Percentiles rank a stretch among this genome's conserved stretches.
Conservation (phyloP, 2,797 vertebrate genomes). For the Pogonophryne albipinna region DNA sequence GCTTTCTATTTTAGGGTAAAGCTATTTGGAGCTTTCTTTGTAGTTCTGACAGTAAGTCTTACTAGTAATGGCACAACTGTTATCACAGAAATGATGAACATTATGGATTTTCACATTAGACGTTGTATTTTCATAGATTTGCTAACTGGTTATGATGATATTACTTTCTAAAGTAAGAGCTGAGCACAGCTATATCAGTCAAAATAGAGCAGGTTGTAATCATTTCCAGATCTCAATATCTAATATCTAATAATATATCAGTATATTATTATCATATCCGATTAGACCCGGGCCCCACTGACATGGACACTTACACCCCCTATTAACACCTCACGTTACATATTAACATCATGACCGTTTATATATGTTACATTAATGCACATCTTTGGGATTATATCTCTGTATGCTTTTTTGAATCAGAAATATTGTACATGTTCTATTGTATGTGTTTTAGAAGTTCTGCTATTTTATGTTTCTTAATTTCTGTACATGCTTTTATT, state of each 20-base stretch:
- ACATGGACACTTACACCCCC: too few species aligned
- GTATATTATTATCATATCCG: background rate
- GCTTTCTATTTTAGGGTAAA: background rate
- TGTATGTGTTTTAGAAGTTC: too few species aligned
- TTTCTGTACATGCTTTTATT: too few species aligned
- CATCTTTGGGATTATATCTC: too few species aligned
- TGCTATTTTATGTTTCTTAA: too few species aligned
- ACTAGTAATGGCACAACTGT: background rate
- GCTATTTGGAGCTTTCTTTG: background rate
- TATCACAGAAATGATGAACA: background rate
- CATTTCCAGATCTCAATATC: background rate
- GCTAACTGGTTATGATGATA: background rate
- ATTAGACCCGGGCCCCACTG: background rate
- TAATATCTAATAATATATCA: background rate
- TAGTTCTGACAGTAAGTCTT: background rate
- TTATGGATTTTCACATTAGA: background rate
- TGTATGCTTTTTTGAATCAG: too few species aligned
- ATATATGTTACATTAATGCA: too few species aligned
- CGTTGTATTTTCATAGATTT: background rate
- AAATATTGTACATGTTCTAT: too few species aligned
- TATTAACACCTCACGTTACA: too few species aligned
- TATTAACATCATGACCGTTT: too few species aligned
- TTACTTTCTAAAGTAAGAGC: background rate
- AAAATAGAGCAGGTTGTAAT: conserved; percentile 1
- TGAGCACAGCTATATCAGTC: rapidly evolving